phyloP scores from a whole-genome alignment of 1,140 invertebrate genomes.

The Muscidifurax raptorellus region DNA sequence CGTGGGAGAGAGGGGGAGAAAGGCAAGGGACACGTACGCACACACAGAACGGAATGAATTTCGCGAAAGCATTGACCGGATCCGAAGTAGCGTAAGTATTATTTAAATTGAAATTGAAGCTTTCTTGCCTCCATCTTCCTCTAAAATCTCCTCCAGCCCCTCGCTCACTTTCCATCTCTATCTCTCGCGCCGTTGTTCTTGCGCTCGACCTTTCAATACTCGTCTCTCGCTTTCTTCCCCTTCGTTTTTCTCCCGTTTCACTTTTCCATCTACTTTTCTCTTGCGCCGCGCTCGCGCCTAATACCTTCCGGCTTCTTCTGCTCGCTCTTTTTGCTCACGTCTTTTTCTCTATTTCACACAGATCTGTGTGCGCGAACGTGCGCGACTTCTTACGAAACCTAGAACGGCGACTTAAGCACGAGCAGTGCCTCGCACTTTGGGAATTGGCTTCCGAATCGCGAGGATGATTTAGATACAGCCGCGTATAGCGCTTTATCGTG shows the following conservation, averaged over 20 bases:
- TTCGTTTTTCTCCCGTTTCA: constrained; percentile 52
- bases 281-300: neutral
- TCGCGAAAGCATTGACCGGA: constrained; percentile 47
- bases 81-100: constrained; percentile 40
- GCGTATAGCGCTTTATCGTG: constrained; percentile 54
- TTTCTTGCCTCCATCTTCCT: constrained; percentile 21
- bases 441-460: constrained; percentile 68
- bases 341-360: neutral
- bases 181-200: constrained; percentile 48
- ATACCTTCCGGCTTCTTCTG: neutral
- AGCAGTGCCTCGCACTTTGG: constrained; percentile 67
- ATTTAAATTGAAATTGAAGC: constrained; percentile 53
- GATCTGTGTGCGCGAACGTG: neutral
- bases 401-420: constrained; percentile 58
- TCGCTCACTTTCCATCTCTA: constrained; percentile 44
- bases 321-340: neutral
- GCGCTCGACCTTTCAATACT: constrained; percentile 43
- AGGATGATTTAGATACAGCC: constrained; percentile 60
- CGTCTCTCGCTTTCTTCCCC: constrained; percentile 56
- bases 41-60: constrained; percentile 45
- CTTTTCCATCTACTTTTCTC: constrained; percentile 45
- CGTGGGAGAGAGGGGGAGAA: neutral
- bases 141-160: neutral
- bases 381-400: neutral
- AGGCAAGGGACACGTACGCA: neutral